phyloP scores from a whole-genome alignment of 2,113 vertebrate species.

The Alaudala cheleensis region DNA sequence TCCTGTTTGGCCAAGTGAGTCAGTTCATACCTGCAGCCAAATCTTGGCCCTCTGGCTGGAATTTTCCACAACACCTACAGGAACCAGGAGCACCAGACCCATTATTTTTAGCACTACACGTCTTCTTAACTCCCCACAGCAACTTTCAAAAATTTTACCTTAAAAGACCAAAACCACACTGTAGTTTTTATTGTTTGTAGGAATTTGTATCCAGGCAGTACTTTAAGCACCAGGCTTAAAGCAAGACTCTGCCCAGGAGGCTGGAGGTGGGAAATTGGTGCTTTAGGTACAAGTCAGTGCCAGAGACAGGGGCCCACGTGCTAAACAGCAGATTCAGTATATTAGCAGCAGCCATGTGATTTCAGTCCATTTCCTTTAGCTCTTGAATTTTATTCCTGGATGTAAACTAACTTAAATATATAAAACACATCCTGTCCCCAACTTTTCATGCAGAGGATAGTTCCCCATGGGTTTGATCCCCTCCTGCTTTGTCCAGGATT shows the following conservation, averaged over 20 bases:
- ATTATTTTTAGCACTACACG: not conserved
- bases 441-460: not conserved
- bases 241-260: not conserved
- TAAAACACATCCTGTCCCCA: not conserved
- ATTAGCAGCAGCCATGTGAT: not conserved
- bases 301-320: accelerated
- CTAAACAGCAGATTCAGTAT: not conserved
- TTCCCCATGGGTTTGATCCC: not conserved
- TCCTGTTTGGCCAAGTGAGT: not conserved
- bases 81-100: not conserved
- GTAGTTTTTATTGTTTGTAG: not conserved
- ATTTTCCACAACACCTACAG: conserved; percentile 17
- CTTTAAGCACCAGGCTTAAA: not conserved
- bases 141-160: not conserved
- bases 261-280: not conserved
- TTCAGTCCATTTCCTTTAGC: not conserved
- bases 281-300: not conserved
- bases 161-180: not conserved
- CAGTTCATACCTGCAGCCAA: conserved; percentile 1
- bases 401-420: not conserved
- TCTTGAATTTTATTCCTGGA: not conserved
- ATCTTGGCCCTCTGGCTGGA: not conserved
- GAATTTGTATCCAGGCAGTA: not conserved
- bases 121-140: not conserved
- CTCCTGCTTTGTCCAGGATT: not conserved